These are phyloP conservation scores for Anneissia japonica DNA, from an alignment of 35 echinoderm and acorn worm genomes.

Conservation along the genomic window DNA sequence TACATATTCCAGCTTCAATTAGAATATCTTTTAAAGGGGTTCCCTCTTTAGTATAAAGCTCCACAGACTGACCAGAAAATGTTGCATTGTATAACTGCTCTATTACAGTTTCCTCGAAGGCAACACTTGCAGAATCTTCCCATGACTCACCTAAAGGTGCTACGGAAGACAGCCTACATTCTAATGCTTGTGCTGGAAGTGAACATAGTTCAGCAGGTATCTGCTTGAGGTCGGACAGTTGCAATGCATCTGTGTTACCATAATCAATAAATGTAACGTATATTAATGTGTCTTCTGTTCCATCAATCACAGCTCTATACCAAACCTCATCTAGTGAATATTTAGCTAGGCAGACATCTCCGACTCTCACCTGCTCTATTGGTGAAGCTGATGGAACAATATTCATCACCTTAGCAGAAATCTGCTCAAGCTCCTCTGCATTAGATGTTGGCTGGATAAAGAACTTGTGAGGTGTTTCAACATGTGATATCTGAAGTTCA, in stretches of 20 bases:
- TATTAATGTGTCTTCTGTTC: not conserved
- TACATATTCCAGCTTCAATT: not conserved
- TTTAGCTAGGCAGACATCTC: conserved; percentile 66
- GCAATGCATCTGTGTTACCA: conserved; percentile 46
- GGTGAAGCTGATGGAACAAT: not conserved
- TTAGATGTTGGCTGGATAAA: conserved; percentile 3
- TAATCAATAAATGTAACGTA: conserved; percentile 63
- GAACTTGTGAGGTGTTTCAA: conserved; percentile 10
- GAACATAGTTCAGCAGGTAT: not conserved
- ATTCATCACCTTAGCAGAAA: conserved; percentile 1
- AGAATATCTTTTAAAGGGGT: not conserved
- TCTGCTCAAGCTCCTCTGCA: conserved; percentile 5
- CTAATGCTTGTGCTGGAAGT: not conserved
- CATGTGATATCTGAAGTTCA: not conserved
- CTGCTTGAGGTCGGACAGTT: not conserved
- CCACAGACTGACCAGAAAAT: not conserved
- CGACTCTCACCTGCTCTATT: conserved; percentile 18
- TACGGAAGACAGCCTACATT: not conserved
- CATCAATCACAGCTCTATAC: conserved; percentile 68
- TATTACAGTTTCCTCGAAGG: not conserved
- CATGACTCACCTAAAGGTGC: not conserved
- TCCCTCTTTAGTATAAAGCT: not conserved
- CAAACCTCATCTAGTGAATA: conserved; percentile 84
- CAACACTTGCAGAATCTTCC: not conserved
- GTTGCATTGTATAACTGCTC: not conserved